Evolutionary conservation across 2,888 invertebrate genomes (phyloP).

Genomic region (Cancer borealis): DNA sequence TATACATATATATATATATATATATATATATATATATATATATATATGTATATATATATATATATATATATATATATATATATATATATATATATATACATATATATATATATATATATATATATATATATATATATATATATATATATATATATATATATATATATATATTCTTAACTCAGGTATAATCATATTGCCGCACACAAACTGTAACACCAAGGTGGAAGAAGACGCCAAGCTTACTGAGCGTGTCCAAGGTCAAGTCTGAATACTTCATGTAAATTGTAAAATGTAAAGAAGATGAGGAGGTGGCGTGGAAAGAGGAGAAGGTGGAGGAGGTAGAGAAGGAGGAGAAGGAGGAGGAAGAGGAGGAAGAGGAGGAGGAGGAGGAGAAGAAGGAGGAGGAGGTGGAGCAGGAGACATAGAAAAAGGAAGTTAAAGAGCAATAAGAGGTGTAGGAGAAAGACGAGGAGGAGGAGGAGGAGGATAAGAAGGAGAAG

Average conservation of each 20-base stretch:
- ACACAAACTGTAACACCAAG: background rate
- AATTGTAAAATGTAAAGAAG: slow-evolving; percentile 6
- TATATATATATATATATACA: no score
- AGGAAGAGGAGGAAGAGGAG: background rate
- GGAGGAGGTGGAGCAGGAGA: background rate
- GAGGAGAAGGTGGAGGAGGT: background rate
- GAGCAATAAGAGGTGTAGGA: no score
- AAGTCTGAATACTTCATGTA: background rate
- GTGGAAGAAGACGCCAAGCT: background rate
- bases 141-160: background rate
- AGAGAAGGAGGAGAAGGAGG: background rate
- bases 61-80: background rate
- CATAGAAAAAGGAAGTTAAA: background rate
- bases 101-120: no score
- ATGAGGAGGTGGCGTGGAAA: background rate
- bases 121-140: no score
- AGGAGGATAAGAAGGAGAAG: background rate
- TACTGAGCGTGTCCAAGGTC: slow-evolving; percentile 16
- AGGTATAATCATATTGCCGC: background rate
- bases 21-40: no score
- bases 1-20: no score
- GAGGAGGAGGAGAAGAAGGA: background rate
- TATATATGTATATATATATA: background rate
- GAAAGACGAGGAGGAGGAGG: background rate
- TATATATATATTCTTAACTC: background rate